Conservation (phyloP, 2,888 invertebrate species). For the Chrysina gloriosa region DNA sequence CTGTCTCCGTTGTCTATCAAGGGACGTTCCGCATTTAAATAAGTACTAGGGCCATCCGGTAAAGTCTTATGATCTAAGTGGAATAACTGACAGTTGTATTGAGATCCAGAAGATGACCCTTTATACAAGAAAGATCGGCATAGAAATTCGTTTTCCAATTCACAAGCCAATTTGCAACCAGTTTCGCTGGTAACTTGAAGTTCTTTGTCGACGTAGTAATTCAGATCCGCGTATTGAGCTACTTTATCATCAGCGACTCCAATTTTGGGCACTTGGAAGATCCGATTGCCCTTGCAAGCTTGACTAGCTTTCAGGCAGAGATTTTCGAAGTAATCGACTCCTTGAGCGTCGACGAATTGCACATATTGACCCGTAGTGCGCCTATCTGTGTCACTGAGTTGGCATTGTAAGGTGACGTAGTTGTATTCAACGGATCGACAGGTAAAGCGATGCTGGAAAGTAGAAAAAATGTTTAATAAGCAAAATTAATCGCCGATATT, state of each 20-base stretch:
- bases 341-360: constrained; percentile 90
- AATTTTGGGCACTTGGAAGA: constrained; percentile 84
- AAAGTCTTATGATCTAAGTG: constrained; percentile 92
- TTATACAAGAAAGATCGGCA: constrained; percentile 85
- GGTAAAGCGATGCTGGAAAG: constrained; percentile 81
- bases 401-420: constrained; percentile 91
- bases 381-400: constrained; percentile 89
- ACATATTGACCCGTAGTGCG: constrained; percentile 88
- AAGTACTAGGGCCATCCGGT: constrained; percentile 92
- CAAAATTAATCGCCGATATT: too few relatives aligned
- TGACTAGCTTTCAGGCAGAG: constrained; percentile 86
- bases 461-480: neutral
- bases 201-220: constrained; percentile 95
- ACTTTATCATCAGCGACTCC: constrained; percentile 93
- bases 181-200: constrained; percentile 89
- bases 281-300: constrained; percentile 86
- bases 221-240: constrained; percentile 89
- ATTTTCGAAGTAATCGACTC: constrained; percentile 89
- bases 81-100: constrained; percentile 92
- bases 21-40: constrained; percentile 88
- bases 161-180: constrained; percentile 90
- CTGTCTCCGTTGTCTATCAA: constrained; percentile 92
- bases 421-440: constrained; percentile 95
- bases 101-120: constrained; percentile 75
- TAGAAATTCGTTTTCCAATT: constrained; percentile 92